Evolutionary conservation across 2,797 vertebrate genomes (phyloP), one percentile per base, ranked within the genome.

Genomic region (Orientallactaga sibirica): DNA sequence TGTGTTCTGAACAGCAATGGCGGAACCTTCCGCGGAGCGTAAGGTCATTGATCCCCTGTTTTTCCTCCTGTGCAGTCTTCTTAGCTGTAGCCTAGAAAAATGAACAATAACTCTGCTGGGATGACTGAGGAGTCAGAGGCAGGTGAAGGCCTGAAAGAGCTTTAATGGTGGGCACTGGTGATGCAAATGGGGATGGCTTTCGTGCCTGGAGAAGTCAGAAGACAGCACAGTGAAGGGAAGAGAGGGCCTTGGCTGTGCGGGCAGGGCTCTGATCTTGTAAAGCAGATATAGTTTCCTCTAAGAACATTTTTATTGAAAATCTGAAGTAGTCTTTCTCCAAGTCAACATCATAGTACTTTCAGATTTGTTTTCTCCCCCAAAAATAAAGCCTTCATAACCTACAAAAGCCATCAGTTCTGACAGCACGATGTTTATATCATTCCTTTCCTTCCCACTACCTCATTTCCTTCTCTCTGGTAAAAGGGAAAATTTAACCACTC

Each of bases 101-200:
- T 43, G 37, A 33, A 52, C 22, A 18, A 2, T 18, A 29, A 58
- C 0, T 0, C 11, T 79, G 25, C 7, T 16, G 25, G 25, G 25
- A 33, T 24, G 33, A 58, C 25, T 41, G 15, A 33, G 37, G 33
- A 41, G 37, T 10, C 11, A 14, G 74, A 76, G 33, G 52, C 12
- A 2, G 19, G 8, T 79, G 16, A 16, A 0, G 8, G 1, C 7
- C 1, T 24, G 3, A 0, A 29, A 88, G 14, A 18, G 3, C 3
- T 2, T 2, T n/a, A 5, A 19, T 20, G 19, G 0, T 16, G 4
- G 9, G 61, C 52, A 0, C 22, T 62, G 58, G 25, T 6, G 37
- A 64, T 20, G 25, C 66, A 5, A 5, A 16, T 15, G 12, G n/a
- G 2, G 4, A 19, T 14, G 14, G 24, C 4, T 25, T 33, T 19